Percentiles rank a stretch among this genome's conserved stretches.
These are phyloP conservation scores for Anodontia alba DNA, from an alignment of 2,888 invertebrate genomes.

Conservation along the genomic window DNA sequence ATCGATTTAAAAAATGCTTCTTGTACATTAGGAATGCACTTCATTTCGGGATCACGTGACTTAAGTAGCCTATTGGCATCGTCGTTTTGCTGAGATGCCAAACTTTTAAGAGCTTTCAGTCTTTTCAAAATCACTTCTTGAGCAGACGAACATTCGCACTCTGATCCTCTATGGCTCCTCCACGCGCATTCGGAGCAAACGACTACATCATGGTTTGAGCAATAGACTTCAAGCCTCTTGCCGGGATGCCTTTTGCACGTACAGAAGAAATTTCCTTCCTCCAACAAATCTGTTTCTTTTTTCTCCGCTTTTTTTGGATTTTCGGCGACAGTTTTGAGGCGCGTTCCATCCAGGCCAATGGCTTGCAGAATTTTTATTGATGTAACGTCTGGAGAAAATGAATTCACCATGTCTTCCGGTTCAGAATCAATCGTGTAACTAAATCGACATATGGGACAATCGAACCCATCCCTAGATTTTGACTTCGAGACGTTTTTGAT, in stretches of 20 bases:
- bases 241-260: slow-evolving; percentile 45
- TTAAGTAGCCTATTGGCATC: slow-evolving; percentile 41
- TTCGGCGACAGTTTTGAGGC: background rate
- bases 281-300: background rate
- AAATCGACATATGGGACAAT: slow-evolving; percentile 56
- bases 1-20: slow-evolving; percentile 46
- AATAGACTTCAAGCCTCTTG: slow-evolving; percentile 52
- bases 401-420: slow-evolving; percentile 31
- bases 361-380: slow-evolving; percentile 52
- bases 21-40: slow-evolving; percentile 35
- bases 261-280: slow-evolving; percentile 6
- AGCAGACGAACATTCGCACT: slow-evolving; percentile 45
- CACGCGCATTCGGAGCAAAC: slow-evolving; percentile 55
- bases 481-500: slow-evolving; percentile 29
- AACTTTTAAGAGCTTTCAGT: slow-evolving; percentile 49
- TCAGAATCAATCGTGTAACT: slow-evolving; percentile 17
- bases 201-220: slow-evolving; percentile 52
- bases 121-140: slow-evolving; percentile 44
- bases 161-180: slow-evolving; percentile 32
- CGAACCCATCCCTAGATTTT: slow-evolving; percentile 27
- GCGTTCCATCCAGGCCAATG: slow-evolving; percentile 31
- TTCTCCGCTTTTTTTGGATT: background rate
- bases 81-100: slow-evolving; percentile 45
- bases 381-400: slow-evolving; percentile 42
- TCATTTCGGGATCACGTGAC: background rate